Base-by-base conservation (phyloP, 2,113 vertebrate genomes). In the Rattus rattus region DNA sequence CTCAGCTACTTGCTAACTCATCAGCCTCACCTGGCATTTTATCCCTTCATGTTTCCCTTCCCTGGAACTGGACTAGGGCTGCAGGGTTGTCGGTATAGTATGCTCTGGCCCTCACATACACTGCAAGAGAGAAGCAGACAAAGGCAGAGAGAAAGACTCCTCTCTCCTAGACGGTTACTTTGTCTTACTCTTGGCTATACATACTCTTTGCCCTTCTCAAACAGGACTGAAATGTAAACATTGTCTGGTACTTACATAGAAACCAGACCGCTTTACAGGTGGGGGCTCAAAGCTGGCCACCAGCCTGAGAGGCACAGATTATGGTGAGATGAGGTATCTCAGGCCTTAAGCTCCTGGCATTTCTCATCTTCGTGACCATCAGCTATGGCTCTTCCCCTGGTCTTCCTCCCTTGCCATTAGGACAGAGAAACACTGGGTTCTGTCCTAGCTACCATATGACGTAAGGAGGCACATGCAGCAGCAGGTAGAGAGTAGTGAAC, bases 1-100 rank as follows among this genome's bases (percentile, higher is more conserved):
- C 76, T 79, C 12, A n/a, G 22, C 72, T 76, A 16, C 69, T 88
- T n/a, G 24, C 80, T 94, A 76, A 80, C 61, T 86, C 33, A 84
- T 33, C 63, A 72, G 90, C n/a, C 28, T 77, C 52, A 76, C 56
- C 76, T 92, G 70, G 79, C 63, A 84, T 92, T 72, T 88, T 24
- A 83, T 36, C 81, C 26, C 56, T 77, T 96, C 36, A 76, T 94
- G 65, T 91, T 88, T 70, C 94, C 54, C 65, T 79, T 30, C 1
- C 83, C 33, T 0, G 4, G 39, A 56, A 14, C 90, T 36, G 26
- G 36, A 36, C 20, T 9, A 85, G 54, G 36, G 17, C 67, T 61
- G 0, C 56, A 67, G 36, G 33, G 69, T 88, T 88, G 72, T 94
- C 59, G 7, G 2, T 7, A n/a, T 4, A 33, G 56, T 17, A 7